Conservation (phyloP, 2,888 invertebrate genomes). For the Thymelicus acteon region DNA sequence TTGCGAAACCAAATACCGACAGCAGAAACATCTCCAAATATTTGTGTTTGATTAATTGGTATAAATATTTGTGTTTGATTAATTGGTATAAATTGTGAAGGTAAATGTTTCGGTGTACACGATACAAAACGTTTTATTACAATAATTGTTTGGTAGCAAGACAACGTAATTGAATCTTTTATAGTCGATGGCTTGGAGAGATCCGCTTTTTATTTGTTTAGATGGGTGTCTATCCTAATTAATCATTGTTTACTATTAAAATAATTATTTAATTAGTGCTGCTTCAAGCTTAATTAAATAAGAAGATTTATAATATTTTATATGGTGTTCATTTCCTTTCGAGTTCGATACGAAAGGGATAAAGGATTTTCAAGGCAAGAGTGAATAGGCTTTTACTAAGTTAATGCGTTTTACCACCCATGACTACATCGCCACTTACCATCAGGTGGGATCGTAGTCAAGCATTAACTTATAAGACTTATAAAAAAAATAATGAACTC, state of each 20-base stretch:
- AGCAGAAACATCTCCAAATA: slow-evolving; percentile 22
- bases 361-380: no score
- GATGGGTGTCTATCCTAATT: no score
- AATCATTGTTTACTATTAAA: background rate
- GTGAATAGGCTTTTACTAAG: no score
- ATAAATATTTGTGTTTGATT: background rate
- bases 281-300: background rate
- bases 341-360: no score
- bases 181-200: background rate
- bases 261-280: background rate
- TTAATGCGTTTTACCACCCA: no score
- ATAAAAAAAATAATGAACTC: no score
- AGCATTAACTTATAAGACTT: no score
- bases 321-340: no score
- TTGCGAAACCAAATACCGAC: slow-evolving; percentile 58
- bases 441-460: no score
- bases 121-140: background rate
- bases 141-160: background rate
- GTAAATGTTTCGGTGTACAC: background rate
- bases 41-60: slow-evolving; percentile 18
- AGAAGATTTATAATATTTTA: no score
- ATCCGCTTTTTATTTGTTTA: no score
- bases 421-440: no score
- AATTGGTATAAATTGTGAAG: slow-evolving; percentile 1
- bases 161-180: background rate